Percentiles rank a stretch among this genome's conserved stretches.
These are phyloP conservation scores for Eurosta solidaginis DNA, from an alignment of 1,140 invertebrate genomes.

Conservation along the genomic window DNA sequence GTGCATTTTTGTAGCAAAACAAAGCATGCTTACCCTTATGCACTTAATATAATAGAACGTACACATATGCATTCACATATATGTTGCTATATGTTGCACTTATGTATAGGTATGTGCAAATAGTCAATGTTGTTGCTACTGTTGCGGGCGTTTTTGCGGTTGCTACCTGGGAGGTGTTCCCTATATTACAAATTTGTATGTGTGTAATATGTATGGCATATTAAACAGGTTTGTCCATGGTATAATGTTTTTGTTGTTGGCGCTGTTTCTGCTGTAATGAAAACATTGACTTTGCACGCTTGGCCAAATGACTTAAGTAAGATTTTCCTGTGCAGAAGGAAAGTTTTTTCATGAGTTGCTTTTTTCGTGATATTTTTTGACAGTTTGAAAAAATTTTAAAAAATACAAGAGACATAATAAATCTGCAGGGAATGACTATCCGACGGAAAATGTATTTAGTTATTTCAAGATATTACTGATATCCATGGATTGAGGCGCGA, in stretches of 20 bases:
- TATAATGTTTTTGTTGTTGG: neutral
- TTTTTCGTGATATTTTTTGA: no score
- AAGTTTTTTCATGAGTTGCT: no score
- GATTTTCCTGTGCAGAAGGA: constrained; percentile 32
- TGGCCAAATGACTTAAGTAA: constrained; percentile 28
- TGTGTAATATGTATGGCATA: no score
- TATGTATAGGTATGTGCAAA: constrained; percentile 2
- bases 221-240: no score
- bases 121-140: constrained; percentile 13
- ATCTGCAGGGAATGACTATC: no score
- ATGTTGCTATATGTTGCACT: neutral
- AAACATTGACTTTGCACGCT: constrained; percentile 34
- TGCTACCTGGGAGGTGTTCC: neutral
- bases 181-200: neutral
- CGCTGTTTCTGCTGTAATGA: neutral
- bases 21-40: no score
- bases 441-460: no score
- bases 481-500: no score
- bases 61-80: neutral
- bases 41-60: neutral
- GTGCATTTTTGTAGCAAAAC: no score
- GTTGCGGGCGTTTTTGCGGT: neutral
- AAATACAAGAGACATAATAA: no score
- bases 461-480: no score
- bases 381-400: no score